phyloP scores from a whole-genome alignment of 1,140 invertebrate species.

The Zophobas atratus region DNA sequence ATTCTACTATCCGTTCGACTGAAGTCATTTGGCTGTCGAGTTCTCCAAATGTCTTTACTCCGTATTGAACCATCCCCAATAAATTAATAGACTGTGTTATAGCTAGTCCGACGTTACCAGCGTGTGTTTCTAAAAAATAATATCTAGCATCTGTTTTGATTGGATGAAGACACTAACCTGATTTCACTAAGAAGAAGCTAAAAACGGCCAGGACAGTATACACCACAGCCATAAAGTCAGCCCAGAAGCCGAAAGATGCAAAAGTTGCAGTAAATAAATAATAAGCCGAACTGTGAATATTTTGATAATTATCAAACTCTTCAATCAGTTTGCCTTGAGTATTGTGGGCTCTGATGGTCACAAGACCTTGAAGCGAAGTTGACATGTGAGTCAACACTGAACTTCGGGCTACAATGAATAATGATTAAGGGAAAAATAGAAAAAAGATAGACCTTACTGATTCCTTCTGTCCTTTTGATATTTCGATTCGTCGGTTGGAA shows the following conservation, averaged over 20 bases:
- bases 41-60: conserved; percentile 84
- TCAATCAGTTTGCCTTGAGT: conserved; percentile 83
- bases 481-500: conserved; percentile 87
- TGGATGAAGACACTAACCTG: neutral
- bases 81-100: conserved; percentile 84
- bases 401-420: conserved; percentile 63
- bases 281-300: conserved; percentile 77
- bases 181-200: conserved; percentile 70
- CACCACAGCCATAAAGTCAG: conserved; percentile 79
- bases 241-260: conserved; percentile 72
- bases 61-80: conserved; percentile 87
- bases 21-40: conserved; percentile 86
- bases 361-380: conserved; percentile 79
- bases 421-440: neutral
- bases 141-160: conserved; percentile 59
- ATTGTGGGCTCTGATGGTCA: conserved; percentile 89
- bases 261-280: conserved; percentile 78
- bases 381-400: conserved; percentile 80
- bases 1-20: conserved; percentile 84
- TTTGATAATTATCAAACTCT: conserved; percentile 86
- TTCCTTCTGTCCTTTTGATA: conserved; percentile 86
- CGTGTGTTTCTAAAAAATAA: conserved; percentile 66
- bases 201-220: conserved; percentile 73
- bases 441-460: conserved; percentile 74
- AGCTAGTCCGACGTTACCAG: conserved; percentile 83